Evolutionary conservation across 2,113 vertebrate genomes (phyloP).

Genomic region (Hypocryptadius cinnamomeus): DNA sequence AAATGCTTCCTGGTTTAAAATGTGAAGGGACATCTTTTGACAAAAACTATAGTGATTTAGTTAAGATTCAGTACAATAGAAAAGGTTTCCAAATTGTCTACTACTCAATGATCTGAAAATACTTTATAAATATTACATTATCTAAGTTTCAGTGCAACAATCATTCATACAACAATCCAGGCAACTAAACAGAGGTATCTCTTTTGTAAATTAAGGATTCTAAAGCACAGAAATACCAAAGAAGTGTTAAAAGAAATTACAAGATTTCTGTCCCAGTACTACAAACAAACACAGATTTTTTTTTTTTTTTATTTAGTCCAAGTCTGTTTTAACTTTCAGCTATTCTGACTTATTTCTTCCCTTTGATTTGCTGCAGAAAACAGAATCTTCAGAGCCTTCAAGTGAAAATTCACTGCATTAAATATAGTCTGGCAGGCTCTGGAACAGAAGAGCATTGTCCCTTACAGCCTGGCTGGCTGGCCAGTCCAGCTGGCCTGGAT

Average conservation of each 20-base stretch:
- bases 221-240: neutral
- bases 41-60: neutral
- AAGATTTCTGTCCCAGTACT: neutral
- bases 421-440: neutral
- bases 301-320: neutral
- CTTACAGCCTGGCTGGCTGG: neutral
- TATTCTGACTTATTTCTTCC: neutral
- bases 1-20: neutral
- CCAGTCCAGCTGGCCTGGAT: conserved; percentile 13
- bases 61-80: neutral
- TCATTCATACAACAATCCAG: neutral
- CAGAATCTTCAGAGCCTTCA: neutral
- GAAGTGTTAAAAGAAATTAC: neutral
- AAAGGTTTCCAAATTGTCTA: conserved; percentile 33
- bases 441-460: neutral
- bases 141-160: neutral
- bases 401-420: neutral
- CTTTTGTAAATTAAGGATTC: neutral
- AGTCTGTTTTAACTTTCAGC: neutral
- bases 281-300: neutral
- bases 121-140: conserved; percentile 14
- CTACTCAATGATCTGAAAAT: conserved; percentile 33
- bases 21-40: neutral
- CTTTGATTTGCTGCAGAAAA: neutral
- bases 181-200: neutral